Conservation (phyloP, 2,113 vertebrate genomes). For the Ardeotis arabs region DNA sequence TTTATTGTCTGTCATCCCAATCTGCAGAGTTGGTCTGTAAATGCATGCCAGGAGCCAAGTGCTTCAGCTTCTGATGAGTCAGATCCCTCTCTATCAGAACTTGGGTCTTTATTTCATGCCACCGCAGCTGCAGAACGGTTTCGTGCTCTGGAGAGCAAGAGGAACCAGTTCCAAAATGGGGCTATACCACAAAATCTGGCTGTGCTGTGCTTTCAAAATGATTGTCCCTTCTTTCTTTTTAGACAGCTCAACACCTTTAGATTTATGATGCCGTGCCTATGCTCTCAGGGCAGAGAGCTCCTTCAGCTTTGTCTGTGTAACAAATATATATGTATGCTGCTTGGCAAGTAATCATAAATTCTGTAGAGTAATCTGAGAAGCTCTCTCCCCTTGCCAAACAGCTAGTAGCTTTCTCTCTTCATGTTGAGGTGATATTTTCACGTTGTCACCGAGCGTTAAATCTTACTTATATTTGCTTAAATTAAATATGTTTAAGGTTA, state of each 20-base stretch:
- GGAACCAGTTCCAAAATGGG: not conserved
- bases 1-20: not conserved
- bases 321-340: not conserved
- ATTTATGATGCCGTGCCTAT: not conserved
- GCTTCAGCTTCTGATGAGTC: not conserved
- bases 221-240: not conserved
- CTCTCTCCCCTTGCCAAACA: not conserved
- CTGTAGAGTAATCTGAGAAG: not conserved
- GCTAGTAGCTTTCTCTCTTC: slow-evolving; percentile 10
- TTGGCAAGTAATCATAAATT: slow-evolving; percentile 5
- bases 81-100: not conserved
- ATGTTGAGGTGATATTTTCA: slow-evolving; percentile 8
- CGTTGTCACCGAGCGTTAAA: slow-evolving; percentile 20
- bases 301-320: not conserved
- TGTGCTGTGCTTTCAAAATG: not conserved
- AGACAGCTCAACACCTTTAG: not conserved
- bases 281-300: not conserved
- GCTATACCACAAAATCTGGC: not conserved
- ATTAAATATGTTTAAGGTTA: slow-evolving; percentile 45
- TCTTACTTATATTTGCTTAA: slow-evolving; percentile 35
- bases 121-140: not conserved
- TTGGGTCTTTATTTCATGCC: not conserved
- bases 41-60: not conserved
- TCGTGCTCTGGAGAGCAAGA: not conserved
- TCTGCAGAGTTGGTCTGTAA: not conserved